These are phyloP conservation scores for Ptilodon capucinus DNA, from an alignment of 2,888 invertebrate genomes.

Conservation along the genomic window DNA sequence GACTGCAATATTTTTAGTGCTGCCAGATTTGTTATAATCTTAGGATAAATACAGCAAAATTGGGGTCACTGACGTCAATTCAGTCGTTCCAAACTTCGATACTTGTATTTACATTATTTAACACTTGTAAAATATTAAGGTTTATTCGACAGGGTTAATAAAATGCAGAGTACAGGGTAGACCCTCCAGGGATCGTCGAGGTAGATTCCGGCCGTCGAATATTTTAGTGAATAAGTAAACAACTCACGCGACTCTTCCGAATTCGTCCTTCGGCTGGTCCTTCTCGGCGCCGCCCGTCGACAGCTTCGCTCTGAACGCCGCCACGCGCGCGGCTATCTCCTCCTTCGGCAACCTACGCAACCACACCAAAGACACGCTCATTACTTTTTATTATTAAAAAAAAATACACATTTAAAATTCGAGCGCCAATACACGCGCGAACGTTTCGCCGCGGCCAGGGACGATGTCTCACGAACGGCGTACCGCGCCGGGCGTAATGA, in stretches of 20 bases:
- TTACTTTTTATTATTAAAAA: conserved; percentile 40
- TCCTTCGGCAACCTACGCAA: conserved; percentile 90
- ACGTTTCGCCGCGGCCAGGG: conserved; percentile 21
- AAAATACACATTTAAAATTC: conserved; percentile 17
- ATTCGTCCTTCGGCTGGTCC: conserved; percentile 89
- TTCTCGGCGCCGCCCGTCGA: conserved; percentile 84
- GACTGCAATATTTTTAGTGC: no score
- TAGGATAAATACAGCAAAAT: no score
- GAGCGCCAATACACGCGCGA: conserved; percentile 22
- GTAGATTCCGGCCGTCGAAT: background rate
- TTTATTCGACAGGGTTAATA: background rate
- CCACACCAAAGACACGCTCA: conserved; percentile 76
- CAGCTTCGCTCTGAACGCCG: conserved; percentile 93
- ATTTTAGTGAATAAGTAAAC: conserved; percentile 21
- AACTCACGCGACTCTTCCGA: conserved; percentile 89
- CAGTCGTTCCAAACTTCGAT: no score
- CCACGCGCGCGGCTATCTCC: conserved; percentile 93
- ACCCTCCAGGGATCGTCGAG: background rate
- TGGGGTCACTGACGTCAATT: no score
- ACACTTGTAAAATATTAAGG: background rate
- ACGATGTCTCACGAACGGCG: conserved; percentile 35
- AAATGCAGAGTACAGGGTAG: background rate
- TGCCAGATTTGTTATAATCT: no score
- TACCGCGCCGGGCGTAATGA: conserved; percentile 50
- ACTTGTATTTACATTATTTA: background rate